Percentiles rank a stretch among this genome's conserved stretches.
Conservation (phyloP, 2,797 vertebrate species). For the Syndactyla subalaris region DNA sequence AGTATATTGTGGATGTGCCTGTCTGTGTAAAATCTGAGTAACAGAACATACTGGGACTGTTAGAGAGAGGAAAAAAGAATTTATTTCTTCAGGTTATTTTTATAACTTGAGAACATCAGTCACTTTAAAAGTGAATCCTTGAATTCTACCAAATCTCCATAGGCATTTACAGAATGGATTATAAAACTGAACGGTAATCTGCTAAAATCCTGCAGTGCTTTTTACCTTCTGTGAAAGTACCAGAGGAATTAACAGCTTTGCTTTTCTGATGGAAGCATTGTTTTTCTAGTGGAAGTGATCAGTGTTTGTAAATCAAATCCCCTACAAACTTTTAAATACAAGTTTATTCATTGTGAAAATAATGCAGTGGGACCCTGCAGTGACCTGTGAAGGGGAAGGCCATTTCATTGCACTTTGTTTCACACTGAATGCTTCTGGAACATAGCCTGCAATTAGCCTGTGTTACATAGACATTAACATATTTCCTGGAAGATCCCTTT, state of each 20-base stretch:
- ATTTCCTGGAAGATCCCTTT: conserved; percentile 20
- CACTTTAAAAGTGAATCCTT: conserved; percentile 21
- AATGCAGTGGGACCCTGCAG: neutral
- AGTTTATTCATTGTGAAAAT: conserved; percentile 22
- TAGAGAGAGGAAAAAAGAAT: neutral
- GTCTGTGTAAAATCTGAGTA: neutral
- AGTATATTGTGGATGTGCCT: neutral
- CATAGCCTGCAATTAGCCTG: neutral
- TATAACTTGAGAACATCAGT: conserved; percentile 7
- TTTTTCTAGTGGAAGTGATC: neutral
- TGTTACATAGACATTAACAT: neutral
- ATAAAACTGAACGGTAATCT: conserved; percentile 46
- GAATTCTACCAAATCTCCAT: conserved; percentile 29
- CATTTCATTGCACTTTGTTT: neutral
- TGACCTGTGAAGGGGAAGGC: neutral
- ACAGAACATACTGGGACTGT: neutral
- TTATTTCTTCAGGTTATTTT: conserved; percentile 42
- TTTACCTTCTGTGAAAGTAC: neutral
- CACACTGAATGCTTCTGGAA: neutral
- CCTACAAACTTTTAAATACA: conserved; percentile 4
- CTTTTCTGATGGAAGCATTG: neutral
- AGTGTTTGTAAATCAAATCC: conserved; percentile 30
- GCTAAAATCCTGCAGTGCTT: neutral
- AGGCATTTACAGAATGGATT: conserved; percentile 34
- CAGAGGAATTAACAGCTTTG: neutral